Evolutionary conservation across 2,113 vertebrate species (phyloP).

Genomic region (Uria aalge): DNA sequence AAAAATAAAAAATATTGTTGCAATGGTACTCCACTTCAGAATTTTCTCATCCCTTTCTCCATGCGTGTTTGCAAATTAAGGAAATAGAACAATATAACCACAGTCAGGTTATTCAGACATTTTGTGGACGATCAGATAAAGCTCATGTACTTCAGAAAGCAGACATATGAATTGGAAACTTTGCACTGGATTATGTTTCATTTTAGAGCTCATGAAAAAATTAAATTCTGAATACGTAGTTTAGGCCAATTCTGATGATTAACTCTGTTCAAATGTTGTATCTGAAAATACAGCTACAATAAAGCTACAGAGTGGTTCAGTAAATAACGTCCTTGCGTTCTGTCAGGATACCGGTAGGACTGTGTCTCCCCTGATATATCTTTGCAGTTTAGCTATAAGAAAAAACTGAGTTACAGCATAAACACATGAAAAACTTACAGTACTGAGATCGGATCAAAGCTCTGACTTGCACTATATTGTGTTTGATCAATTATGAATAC

Average conservation of each 20-base stretch:
- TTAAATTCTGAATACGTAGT: neutral
- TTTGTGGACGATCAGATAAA: neutral
- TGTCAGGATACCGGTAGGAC: neutral
- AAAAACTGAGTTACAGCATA: neutral
- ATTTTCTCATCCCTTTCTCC: neutral
- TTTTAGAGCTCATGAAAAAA: neutral
- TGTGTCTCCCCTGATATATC: neutral
- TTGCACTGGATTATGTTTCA: neutral
- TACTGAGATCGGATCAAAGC: slow-evolving; percentile 34
- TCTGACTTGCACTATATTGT: slow-evolving; percentile 22
- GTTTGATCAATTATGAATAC: slow-evolving; percentile 49
- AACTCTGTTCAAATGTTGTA: neutral
- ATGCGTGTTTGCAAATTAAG: neutral
- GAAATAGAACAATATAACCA: neutral
- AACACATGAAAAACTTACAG: slow-evolving; percentile 21
- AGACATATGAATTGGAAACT: neutral
- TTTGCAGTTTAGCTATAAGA: slow-evolving; percentile 18
- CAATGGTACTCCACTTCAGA: neutral
- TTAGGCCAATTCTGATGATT: neutral
- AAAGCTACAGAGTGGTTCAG: neutral
- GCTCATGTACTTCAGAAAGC: neutral
- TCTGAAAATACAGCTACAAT: neutral
- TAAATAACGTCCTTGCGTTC: neutral
- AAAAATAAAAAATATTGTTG: neutral
- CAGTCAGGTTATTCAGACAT: neutral